These are phyloP conservation scores for Spilogale gracilis DNA, from an alignment of 2,113 vertebrate genomes.

Conservation along the genomic window DNA sequence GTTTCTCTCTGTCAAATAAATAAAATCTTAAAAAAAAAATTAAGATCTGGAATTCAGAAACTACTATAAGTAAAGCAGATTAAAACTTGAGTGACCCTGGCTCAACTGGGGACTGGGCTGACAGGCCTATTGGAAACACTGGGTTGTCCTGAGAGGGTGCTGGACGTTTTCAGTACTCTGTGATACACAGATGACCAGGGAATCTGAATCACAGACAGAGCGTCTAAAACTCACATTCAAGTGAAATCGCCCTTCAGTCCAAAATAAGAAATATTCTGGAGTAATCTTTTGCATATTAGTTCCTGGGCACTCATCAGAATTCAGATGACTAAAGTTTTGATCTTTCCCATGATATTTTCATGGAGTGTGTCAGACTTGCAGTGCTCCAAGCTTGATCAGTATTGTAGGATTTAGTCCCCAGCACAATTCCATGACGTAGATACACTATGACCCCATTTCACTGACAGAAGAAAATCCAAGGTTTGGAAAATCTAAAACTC, in stretches of 20 bases:
- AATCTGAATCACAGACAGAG: background rate
- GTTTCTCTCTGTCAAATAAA: too few species aligned
- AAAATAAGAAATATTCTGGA: background rate
- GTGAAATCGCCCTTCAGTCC: background rate
- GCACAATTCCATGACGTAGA: background rate
- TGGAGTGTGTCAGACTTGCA: background rate
- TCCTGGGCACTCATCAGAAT: background rate
- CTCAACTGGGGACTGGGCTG: background rate
- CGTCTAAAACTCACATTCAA: background rate
- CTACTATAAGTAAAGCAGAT: background rate
- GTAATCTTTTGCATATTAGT: background rate
- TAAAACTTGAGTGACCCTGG: too few species aligned
- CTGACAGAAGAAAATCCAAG: background rate
- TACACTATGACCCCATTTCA: background rate
- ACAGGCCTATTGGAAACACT: background rate
- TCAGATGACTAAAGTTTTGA: background rate
- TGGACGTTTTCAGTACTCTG: background rate
- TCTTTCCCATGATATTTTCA: background rate
- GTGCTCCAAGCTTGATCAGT: background rate
- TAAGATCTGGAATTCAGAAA: background rate
- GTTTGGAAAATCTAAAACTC: background rate
- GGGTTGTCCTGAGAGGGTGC: background rate
- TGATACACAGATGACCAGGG: background rate
- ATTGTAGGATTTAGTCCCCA: background rate
- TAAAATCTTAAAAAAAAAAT: background rate